Base-by-base conservation (phyloP, 2,888 invertebrate species). In the Bursaphelenchus okinawaensis region DNA sequence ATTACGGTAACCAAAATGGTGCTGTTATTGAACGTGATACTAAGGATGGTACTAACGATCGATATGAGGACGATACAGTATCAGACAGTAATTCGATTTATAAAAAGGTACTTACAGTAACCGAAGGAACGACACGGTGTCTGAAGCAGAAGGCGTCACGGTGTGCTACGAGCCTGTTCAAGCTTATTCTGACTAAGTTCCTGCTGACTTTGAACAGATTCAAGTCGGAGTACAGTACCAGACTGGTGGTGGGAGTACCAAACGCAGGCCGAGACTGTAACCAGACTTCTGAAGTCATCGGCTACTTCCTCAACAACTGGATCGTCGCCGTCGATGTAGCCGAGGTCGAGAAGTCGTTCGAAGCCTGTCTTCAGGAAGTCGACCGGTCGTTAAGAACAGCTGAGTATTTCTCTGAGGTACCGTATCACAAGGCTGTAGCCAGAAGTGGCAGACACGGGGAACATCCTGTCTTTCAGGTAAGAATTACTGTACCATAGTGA, bases 251-350 rank as follows among this genome's bases (percentile, higher is more conserved):
- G 19, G 77, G 75, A n/a, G 69, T 66, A 57, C 75, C 78, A 0
- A 63, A 69, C 7, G 71, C 78, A 20, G 79, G 79, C 28, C 69
- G 80, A 59, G 72, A 71, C 0, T 24, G 57, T 9, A 55, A 55
- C 7, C 67, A 75, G 55, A 52, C 64, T 24, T 52, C 67, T 40
- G 40, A 73, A n/a, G 28, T 78, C 0, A 74, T 80, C 27, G 79
- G 79, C 27, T 80, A 78, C 65, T 77, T 76, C 55, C 69, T 80
- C 60, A 80, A 80, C 40, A 63, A 68, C 16, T 27, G 71, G 19
- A 9, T 68, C 27, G 23, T 67, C 51, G 28, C 65, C 6, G 22
- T 67, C 6, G 29, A 28, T 0, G 7, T 28, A 8, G 20, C 26
- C 63, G 20, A n/a, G 22, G 19, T 56, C 16, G 22, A 19, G 19